These are phyloP conservation scores for Nymphicus hollandicus DNA, from an alignment of 2,113 vertebrate species.

Conservation along the genomic window DNA sequence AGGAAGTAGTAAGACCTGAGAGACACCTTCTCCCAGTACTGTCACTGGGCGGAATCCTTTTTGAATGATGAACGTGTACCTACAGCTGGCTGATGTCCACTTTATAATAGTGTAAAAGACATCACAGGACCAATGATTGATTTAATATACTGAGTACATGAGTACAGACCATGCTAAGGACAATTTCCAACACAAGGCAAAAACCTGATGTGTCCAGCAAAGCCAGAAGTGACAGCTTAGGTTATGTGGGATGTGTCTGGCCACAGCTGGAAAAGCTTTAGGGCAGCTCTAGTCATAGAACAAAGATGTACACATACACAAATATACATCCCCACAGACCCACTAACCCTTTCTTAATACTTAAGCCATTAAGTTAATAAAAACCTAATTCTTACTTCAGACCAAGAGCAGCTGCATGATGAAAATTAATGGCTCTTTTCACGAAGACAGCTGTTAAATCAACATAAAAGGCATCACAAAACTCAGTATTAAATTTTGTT, in stretches of 20 bases:
- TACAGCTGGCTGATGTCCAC: not conserved
- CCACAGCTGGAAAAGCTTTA: not conserved
- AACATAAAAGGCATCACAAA: not conserved
- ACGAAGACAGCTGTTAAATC: not conserved
- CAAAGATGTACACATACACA: not conserved
- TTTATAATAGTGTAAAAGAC: not conserved
- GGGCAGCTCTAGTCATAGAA: not conserved
- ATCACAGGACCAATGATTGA: not conserved
- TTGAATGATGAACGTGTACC: not conserved
- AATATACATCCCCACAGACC: not conserved
- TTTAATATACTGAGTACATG: not conserved
- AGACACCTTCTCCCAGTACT: not conserved
- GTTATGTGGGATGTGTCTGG: not conserved
- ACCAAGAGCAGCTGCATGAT: not conserved
- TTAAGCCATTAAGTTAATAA: not conserved
- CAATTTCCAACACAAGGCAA: not conserved
- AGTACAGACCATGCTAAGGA: not conserved
- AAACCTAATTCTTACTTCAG: conserved; percentile 9
- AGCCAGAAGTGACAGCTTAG: not conserved
- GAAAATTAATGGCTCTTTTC: not conserved
- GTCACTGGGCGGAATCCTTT: not conserved
- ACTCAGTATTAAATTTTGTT: not conserved
- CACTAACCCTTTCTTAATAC: not conserved
- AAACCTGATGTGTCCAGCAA: not conserved
- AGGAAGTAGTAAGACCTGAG: not conserved